Conservation (phyloP, 2,888 invertebrate genomes). For the Ochropacha duplaris region DNA sequence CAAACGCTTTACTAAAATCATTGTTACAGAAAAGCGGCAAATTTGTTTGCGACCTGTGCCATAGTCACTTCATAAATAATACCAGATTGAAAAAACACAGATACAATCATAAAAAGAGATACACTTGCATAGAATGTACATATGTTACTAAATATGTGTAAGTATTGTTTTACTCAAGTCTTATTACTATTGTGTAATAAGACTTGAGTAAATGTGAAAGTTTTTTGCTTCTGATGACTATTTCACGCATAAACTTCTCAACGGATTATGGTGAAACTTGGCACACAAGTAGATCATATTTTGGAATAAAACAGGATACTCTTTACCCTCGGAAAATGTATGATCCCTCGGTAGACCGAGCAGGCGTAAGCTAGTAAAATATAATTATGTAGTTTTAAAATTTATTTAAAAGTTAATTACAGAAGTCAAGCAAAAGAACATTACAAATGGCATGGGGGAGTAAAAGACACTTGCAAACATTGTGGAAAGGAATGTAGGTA, state of each 20-base stretch:
- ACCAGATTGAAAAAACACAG: neutral
- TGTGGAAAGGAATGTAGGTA: conserved; percentile 38
- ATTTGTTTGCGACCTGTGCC: neutral
- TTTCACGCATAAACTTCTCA: no score
- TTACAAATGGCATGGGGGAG: conserved; percentile 24
- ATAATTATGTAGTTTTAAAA: no score
- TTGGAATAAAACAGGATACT: no score
- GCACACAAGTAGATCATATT: no score
- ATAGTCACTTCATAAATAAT: neutral
- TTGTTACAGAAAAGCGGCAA: neutral
- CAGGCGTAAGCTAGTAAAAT: neutral
- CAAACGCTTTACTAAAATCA: neutral
- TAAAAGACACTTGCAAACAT: conserved; percentile 40
- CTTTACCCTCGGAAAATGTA: no score
- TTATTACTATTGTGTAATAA: neutral
- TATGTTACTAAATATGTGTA: neutral
- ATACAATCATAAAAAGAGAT: neutral
- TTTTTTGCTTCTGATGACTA: no score
- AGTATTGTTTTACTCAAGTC: neutral
- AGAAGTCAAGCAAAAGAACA: neutral
- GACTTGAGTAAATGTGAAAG: no score
- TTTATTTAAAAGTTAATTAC: neutral
- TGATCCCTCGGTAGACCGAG: no score
- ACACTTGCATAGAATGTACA: neutral
- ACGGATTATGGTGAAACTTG: no score